These are phyloP conservation scores for Scolopax mira DNA, from an alignment of 2,113 vertebrate genomes.

Conservation along the genomic window DNA sequence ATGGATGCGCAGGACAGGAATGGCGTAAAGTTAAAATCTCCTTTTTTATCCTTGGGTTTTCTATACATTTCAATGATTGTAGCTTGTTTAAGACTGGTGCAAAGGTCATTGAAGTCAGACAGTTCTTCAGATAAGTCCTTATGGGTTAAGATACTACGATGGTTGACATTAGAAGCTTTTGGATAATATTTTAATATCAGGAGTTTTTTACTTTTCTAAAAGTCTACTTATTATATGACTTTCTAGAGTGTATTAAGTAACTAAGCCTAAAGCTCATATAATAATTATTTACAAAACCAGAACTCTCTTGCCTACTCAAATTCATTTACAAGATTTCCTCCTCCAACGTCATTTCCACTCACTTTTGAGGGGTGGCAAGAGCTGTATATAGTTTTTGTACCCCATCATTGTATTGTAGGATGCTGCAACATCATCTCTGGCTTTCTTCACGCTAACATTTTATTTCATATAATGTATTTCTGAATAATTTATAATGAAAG, in stretches of 20 bases:
- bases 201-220: background rate
- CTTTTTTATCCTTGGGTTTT: background rate
- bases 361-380: background rate
- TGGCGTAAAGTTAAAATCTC: background rate
- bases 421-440: background rate
- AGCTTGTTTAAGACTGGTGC: background rate
- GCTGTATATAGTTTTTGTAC: background rate
- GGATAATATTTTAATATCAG: background rate
- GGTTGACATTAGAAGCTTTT: background rate
- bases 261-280: background rate
- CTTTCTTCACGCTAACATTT: background rate
- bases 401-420: background rate
- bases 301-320: background rate
- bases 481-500: conserved; percentile 53
- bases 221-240: background rate
- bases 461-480: conserved; percentile 11
- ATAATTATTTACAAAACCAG: background rate
- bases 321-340: background rate
- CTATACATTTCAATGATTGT: background rate
- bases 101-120: background rate
- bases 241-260: background rate
- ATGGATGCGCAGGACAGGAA: background rate
- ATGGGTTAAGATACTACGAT: background rate
- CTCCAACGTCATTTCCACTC: background rate
- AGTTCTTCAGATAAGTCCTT: background rate